Evolutionary conservation across 2,888 invertebrate species (phyloP).

Genomic region (Therioaphis trifolii): DNA sequence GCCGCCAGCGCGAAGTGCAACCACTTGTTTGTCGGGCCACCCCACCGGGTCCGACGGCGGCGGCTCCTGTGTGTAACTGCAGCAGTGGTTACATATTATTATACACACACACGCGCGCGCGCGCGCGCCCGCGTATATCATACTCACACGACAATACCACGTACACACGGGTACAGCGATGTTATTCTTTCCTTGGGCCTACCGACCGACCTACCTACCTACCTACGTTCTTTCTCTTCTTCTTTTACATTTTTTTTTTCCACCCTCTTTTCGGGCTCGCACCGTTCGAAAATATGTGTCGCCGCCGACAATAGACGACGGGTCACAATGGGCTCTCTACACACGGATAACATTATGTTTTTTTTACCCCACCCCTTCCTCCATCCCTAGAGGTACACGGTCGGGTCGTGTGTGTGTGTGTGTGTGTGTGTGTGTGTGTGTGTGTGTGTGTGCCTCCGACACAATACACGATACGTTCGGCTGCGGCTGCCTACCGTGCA

Average conservation of each 20-base stretch:
- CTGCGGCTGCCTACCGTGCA: too few relatives aligned
- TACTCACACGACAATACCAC: too few relatives aligned
- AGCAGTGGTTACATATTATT: slow-evolving; percentile 8
- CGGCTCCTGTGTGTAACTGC: slow-evolving; percentile 56
- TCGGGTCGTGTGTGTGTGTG: too few relatives aligned
- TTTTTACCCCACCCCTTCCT: not conserved
- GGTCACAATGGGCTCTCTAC: slow-evolving; percentile 46
- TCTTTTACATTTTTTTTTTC: too few relatives aligned
- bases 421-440: too few relatives aligned
- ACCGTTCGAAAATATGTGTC: slow-evolving; percentile 51
- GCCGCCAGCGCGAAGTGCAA: slow-evolving; percentile 51
- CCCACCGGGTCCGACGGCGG: slow-evolving; percentile 41
- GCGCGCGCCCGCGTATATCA: too few relatives aligned
- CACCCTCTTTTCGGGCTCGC: not conserved
- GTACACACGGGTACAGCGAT: not conserved
- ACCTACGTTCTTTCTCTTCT: not conserved
- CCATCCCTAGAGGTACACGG: not conserved
- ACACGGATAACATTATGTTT: slow-evolving; percentile 57
- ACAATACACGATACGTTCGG: too few relatives aligned
- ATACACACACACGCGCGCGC: not conserved
- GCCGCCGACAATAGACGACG: slow-evolving; percentile 31
- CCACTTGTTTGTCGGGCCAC: slow-evolving; percentile 59
- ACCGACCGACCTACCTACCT: too few relatives aligned
- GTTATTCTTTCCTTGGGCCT: slow-evolving; percentile 55
- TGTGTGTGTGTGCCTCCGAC: too few relatives aligned